A percentile compares a stretch with the other conserved stretches of the same genome.
These are phyloP conservation scores for Mythimna albipuncta DNA, from an alignment of 2,888 invertebrate species.

Conservation along the genomic window DNA sequence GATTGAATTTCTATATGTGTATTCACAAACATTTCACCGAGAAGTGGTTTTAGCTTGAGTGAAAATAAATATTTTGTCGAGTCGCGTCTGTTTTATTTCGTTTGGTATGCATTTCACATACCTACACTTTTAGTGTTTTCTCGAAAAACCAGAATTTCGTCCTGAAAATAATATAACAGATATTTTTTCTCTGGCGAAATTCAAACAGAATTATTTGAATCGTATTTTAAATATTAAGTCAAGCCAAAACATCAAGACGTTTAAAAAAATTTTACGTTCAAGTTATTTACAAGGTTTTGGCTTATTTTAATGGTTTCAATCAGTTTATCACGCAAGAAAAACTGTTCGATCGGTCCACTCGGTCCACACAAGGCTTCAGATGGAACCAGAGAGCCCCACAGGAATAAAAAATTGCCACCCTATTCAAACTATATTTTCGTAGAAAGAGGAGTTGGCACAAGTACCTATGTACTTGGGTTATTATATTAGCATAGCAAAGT, in stretches of 20 bases:
- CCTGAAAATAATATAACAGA: background rate
- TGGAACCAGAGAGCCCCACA: no score
- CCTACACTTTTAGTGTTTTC: conserved; percentile 1
- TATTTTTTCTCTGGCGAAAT: background rate
- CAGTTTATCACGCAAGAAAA: no score
- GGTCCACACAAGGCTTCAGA: no score
- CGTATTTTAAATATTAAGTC: background rate
- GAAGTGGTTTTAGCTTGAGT: conserved; percentile 44
- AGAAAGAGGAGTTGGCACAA: no score
- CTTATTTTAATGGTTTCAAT: background rate
- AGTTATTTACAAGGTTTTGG: no score
- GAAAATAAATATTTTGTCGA: conserved; percentile 39
- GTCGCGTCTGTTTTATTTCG: conserved; percentile 28
- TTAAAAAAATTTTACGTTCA: background rate
- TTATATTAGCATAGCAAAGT: no score
- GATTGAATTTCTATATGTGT: conserved; percentile 61
- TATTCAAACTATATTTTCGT: no score
- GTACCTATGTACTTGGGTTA: no score
- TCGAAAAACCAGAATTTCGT: background rate
- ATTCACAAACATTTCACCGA: conserved; percentile 43
- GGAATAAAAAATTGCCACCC: no score
- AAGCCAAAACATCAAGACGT: background rate
- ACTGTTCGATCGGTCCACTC: no score
- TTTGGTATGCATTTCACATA: conserved; percentile 27
- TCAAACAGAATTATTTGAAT: background rate